phyloP scores from a whole-genome alignment of 2,888 invertebrate genomes.

The Cephus pulcher region DNA sequence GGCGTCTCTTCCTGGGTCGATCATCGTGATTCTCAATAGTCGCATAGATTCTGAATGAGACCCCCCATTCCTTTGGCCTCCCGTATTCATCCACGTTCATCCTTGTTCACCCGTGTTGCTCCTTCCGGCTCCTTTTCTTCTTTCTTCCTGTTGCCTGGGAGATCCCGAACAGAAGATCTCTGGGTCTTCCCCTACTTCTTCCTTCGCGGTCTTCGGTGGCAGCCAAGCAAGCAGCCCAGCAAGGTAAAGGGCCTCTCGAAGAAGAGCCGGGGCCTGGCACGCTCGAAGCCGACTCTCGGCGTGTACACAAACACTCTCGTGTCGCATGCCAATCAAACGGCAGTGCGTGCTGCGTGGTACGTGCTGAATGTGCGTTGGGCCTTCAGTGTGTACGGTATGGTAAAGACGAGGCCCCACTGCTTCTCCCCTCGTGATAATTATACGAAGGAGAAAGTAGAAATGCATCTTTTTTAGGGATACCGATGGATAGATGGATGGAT shows the following conservation, averaged over 20 bases:
- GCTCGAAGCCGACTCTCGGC: conserved; percentile 35
- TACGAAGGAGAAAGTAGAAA: conserved; percentile 21
- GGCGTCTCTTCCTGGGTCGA: not conserved
- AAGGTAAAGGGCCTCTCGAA: not conserved
- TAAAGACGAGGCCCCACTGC: not conserved
- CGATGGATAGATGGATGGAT: too few species aligned
- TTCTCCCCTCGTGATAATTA: conserved; percentile 10
- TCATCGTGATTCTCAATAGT: not conserved
- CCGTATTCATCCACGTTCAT: too few species aligned
- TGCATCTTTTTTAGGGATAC: conserved; percentile 16
- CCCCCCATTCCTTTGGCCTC: too few species aligned
- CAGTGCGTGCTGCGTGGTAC: conserved; percentile 34
- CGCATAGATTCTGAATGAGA: too few species aligned
- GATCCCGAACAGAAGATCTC: not conserved
- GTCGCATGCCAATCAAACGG: conserved; percentile 61
- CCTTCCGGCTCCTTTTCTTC: too few species aligned
- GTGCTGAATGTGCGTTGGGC: too few species aligned
- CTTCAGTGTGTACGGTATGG: conserved; percentile 1
- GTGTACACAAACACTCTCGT: conserved; percentile 57
- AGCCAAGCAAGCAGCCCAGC: conserved; percentile 26
- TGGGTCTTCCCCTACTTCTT: conserved; percentile 5
- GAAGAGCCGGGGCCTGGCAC: not conserved
- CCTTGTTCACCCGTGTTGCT: too few species aligned
- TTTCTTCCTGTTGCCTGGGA: too few species aligned
- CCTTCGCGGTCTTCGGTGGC: not conserved